Evolutionary conservation across 2,113 vertebrate genomes (phyloP), one percentile per base, ranked within the genome.

Genomic region (Hylia prasina): DNA sequence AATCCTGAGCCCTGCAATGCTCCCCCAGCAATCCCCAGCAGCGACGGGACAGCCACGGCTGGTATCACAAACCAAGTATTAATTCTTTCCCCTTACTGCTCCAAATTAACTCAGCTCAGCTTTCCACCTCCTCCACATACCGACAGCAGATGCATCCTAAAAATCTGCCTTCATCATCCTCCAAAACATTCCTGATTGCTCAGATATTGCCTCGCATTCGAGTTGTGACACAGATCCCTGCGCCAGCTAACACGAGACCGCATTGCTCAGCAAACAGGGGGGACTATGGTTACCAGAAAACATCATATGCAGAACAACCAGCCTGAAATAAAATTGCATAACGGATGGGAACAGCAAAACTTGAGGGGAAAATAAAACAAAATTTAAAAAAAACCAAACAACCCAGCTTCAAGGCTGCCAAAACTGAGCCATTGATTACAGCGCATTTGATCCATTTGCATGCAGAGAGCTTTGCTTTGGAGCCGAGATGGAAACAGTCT

Each of bases 401-500:
- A 27, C 53, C 0, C 40, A 28, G 77, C 64, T 82, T 68, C 12
- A 7, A 79, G 88, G 82, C 90, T 96, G 94, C 94, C 96, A 96
- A 95, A 96, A 73, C 21, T 0, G 25, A 96, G 92, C 94, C 93
- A 95, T 94, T 95, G 94, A 96, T 93, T 93, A 82, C 72, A 51
- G 68, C 0, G 5, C 37, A 19, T 75, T 93, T 63, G 82, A 95
- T 90, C 92, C 92, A 94, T 96, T 87, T 97, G 94, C 95, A 96
- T 96, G 94, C 94, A 90, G 92, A 90, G 84, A 94, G 92, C 82
- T 90, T 88, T 81, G 96, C 96, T 95, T 83, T 90, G 92, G 90
- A 96, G 96, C 94, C 0, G 88, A 93, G 96, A 96, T 94, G 94
- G 92, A 97, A 96, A 95, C 90, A 93, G 88, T 96, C 96, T 96